Percentiles rank a stretch among this genome's conserved stretches.
phyloP scores from a whole-genome alignment of 2,888 invertebrate species.

The Lasioglossum oenotherae region DNA sequence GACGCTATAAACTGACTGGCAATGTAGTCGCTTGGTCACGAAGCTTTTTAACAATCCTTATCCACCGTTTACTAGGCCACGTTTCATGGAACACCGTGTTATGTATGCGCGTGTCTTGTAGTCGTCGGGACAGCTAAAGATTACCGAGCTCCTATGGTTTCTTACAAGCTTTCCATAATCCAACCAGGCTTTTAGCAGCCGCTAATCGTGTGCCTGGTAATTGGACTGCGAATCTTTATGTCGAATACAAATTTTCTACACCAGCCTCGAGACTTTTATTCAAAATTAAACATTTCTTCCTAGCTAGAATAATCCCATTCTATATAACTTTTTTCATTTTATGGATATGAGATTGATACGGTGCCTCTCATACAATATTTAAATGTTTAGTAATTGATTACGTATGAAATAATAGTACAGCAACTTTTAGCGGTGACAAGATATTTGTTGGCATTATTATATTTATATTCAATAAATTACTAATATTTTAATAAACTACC shows the following conservation, averaged over 20 bases:
- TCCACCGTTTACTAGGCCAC: background rate
- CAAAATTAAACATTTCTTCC: too few relatives aligned
- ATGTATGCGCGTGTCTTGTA: conserved; percentile 53
- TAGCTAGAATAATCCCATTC: too few relatives aligned
- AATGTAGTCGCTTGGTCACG: background rate
- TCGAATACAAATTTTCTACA: too few relatives aligned
- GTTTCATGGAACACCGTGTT: conserved; percentile 8
- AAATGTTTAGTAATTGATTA: too few relatives aligned
- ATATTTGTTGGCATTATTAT: too few relatives aligned
- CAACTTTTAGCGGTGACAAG: too few relatives aligned
- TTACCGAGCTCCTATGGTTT: conserved; percentile 44
- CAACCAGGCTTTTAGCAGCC: background rate
- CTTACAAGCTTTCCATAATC: conserved; percentile 31
- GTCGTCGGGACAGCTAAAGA: conserved; percentile 58
- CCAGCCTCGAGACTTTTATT: background rate
- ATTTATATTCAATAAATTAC: too few relatives aligned
- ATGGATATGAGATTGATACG: too few relatives aligned
- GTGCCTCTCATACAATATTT: too few relatives aligned
- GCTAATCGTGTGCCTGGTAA: conserved; percentile 12
- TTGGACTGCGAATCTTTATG: background rate
- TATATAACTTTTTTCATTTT: too few relatives aligned
- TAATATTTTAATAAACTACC: too few relatives aligned
- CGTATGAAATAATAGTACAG: too few relatives aligned
- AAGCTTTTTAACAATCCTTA: background rate
- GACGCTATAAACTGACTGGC: background rate